Percentiles rank a stretch among this genome's conserved stretches.
These are phyloP conservation scores for Dastarcus helophoroides DNA, from an alignment of 2,888 invertebrate genomes.

Conservation along the genomic window DNA sequence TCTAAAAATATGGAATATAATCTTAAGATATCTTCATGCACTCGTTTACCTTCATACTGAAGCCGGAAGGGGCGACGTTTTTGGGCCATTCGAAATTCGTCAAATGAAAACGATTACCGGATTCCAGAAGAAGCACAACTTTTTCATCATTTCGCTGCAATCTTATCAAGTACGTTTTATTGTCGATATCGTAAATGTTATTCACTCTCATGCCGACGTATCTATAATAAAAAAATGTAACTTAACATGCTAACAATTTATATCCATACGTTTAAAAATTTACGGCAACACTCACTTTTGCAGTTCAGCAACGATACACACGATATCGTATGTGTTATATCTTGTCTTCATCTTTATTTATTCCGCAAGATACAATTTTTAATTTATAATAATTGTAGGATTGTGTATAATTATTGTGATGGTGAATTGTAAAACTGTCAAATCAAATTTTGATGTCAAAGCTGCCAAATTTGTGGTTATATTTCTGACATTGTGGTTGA, in stretches of 20 bases:
- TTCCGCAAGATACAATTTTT: no score
- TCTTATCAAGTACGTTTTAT: conserved; percentile 87
- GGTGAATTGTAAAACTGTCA: no score
- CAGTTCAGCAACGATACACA: conserved; percentile 78
- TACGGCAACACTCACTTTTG: conserved; percentile 51
- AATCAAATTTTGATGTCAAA: no score
- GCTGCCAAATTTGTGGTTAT: no score
- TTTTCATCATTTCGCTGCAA: conserved; percentile 80
- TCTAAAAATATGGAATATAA: conserved; percentile 40
- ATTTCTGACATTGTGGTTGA: no score
- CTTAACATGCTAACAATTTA: conserved; percentile 2
- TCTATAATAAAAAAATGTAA: conserved; percentile 38
- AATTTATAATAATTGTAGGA: no score
- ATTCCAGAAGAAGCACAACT: conserved; percentile 79
- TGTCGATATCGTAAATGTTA: conserved; percentile 96
- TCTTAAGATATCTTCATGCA: not conserved
- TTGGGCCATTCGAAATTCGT: conserved; percentile 99
- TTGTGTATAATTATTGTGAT: no score
- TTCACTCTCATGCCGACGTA: conserved; percentile 85
- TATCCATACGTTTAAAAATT: not conserved
- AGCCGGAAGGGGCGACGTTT: conserved; percentile 87
- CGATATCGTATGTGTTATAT: conserved; percentile 87
- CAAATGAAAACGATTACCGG: conserved; percentile 85
- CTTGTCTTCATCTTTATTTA: conserved; percentile 80
- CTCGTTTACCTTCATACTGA: conserved; percentile 84